A percentile compares a stretch with the other conserved stretches of the same genome.
Conservation (phyloP, 2,888 invertebrate genomes). For the Ennomos fuscantarius region DNA sequence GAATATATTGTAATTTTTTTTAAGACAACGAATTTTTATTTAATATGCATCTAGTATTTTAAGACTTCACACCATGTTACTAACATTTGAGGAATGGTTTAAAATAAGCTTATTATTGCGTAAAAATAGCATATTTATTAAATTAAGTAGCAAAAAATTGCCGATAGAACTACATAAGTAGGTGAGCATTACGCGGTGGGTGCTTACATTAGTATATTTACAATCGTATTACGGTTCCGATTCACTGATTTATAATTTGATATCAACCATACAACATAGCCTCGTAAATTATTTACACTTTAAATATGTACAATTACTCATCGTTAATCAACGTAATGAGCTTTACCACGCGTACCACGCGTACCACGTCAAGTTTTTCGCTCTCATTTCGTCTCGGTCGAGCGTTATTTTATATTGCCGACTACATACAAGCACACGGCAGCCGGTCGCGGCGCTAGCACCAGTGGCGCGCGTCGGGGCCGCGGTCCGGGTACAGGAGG, state of each 20-base stretch:
- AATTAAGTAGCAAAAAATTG: neutral
- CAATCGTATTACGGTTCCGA: constrained; percentile 35
- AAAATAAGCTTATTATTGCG: neutral
- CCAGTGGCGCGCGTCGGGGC: constrained; percentile 51
- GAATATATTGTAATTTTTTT: constrained; percentile 41
- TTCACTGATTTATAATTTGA: constrained; percentile 9
- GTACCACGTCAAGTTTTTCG: no score
- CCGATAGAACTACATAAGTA: constrained; percentile 13
- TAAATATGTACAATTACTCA: neutral
- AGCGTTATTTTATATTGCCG: no score
- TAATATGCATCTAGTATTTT: neutral
- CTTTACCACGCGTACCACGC: no score
- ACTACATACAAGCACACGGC: neutral
- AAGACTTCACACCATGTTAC: no score
- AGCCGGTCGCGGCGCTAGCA: constrained; percentile 22
- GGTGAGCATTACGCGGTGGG: constrained; percentile 68
- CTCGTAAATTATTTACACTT: constrained; percentile 9
- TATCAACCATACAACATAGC: constrained; percentile 13
- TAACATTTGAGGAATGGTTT: neutral
- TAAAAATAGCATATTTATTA: constrained; percentile 10
- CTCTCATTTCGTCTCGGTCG: no score
- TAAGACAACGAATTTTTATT: constrained; percentile 23
- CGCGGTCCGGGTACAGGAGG: no score
- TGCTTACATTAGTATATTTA: constrained; percentile 54
- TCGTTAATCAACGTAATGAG: no score